These are phyloP conservation scores for Chloebia gouldiae DNA, from an alignment of 2,113 vertebrate species.

Conservation along the genomic window DNA sequence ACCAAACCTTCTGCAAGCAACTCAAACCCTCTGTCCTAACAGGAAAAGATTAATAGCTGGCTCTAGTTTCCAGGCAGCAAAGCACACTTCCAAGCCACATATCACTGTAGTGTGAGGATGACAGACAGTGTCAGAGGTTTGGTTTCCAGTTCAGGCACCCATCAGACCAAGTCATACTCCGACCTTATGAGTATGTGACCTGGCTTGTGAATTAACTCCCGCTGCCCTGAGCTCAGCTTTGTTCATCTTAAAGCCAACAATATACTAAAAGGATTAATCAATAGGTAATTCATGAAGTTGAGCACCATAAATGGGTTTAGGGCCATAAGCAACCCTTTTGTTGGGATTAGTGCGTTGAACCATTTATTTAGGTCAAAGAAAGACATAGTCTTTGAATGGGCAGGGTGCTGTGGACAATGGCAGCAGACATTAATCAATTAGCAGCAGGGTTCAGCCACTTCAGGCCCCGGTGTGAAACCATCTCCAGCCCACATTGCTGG, in stretches of 20 bases:
- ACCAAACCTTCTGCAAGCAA: neutral
- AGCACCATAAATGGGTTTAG: constrained; percentile 76
- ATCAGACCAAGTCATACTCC: constrained; percentile 39
- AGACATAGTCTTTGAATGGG: constrained; percentile 76
- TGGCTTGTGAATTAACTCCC: constrained; percentile 58
- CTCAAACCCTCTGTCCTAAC: neutral
- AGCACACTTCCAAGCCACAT: neutral
- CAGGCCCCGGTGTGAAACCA: constrained; percentile 49
- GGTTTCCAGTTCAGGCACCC: constrained; percentile 36
- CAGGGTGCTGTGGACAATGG: constrained; percentile 66
- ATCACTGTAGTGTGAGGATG: neutral
- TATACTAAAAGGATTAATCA: constrained; percentile 83
- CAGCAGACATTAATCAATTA: constrained; percentile 84
- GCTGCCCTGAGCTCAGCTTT: constrained; percentile 39
- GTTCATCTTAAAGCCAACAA: constrained; percentile 77
- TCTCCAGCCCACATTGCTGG: constrained; percentile 31
- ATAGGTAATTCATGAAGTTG: constrained; percentile 86
- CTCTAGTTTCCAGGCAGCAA: neutral
- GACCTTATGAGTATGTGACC: constrained; percentile 39
- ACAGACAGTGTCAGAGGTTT: neutral
- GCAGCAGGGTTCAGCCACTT: constrained; percentile 74
- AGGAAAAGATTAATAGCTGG: neutral
- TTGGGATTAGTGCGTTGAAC: constrained; percentile 76
- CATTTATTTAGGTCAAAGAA: constrained; percentile 87
- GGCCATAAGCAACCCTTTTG: constrained; percentile 79